Conservation (phyloP, 2,888 invertebrate genomes). For the Eudemis profundana region DNA sequence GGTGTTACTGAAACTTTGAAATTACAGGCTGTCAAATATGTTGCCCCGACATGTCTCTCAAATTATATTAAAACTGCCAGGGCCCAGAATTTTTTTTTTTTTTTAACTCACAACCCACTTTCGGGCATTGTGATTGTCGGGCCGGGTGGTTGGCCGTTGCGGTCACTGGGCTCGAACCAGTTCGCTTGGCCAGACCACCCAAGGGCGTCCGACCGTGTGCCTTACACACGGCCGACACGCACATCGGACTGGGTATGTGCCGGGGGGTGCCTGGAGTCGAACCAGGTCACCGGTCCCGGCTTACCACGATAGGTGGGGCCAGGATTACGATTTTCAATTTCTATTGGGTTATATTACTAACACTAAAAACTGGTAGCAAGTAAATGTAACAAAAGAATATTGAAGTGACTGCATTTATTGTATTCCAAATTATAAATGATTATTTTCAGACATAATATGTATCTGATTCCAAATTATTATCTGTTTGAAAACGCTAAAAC, state of each 20-base stretch:
- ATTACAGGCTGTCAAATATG: slow-evolving; percentile 32
- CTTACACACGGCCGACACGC: too few relatives aligned
- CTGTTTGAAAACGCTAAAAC: slow-evolving; percentile 16
- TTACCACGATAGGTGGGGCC: too few relatives aligned
- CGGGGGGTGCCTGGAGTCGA: too few relatives aligned
- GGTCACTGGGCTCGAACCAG: too few relatives aligned
- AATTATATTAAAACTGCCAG: slow-evolving; percentile 7
- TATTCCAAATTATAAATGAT: slow-evolving; percentile 14
- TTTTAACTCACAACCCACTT: too few relatives aligned
- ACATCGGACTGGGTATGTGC: too few relatives aligned
- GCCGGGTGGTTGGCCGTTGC: too few relatives aligned
- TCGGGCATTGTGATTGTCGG: too few relatives aligned
- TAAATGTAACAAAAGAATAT: slow-evolving; percentile 2
- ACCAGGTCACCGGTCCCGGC: too few relatives aligned
- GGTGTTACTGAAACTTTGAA: slow-evolving; percentile 25
- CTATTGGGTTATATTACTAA: background rate
- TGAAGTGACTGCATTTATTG: slow-evolving; percentile 27
- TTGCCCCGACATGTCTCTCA: slow-evolving; percentile 29
- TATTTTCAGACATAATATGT: slow-evolving; percentile 22
- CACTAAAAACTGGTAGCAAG: slow-evolving; percentile 5
- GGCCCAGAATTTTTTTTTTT: too few relatives aligned
- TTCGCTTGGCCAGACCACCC: too few relatives aligned
- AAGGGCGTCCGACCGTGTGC: too few relatives aligned
- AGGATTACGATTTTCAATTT: background rate
- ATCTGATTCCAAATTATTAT: slow-evolving; percentile 18